Evolutionary conservation across 2,113 vertebrate genomes (phyloP), one percentile per base, ranked within the genome.

Genomic region (Anser brachyrhynchus): DNA sequence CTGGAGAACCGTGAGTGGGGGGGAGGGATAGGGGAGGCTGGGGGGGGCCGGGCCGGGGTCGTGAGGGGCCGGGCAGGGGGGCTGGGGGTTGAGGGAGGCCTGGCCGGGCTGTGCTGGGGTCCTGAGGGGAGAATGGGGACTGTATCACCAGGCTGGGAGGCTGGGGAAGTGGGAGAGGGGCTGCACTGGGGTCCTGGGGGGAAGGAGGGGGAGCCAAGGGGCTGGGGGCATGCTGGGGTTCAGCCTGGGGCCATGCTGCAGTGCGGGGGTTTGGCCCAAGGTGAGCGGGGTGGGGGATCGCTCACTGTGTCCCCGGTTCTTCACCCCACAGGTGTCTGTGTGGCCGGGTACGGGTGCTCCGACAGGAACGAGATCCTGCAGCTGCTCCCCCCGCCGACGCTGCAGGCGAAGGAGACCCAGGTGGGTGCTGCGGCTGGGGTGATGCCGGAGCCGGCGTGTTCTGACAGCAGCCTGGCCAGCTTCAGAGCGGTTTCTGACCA

Each of bases 281-380:
- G 46, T 59, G 4, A 9, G 65, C 43, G 22, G 31, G 11, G 25
- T 17, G 66, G 37, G 5, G 7, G 6, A 13, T 61, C 43, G 23
- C 66, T 84, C 92, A 54, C 62, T 1, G 0, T 69, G 11, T 64
- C 52, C 33, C 69, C 86, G 58, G 20, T 70, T 84, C 18, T 69
- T 55, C 55, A 10, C 12, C 6, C 10, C 4, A 35, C 57, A 95
- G 99, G 98, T 61, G 96, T 99, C 57, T 99, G 98, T 52, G 98
- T 99, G 14, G 98, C 99, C 3, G 98, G 99, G 39, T 98, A 91
- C 41, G 92, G 73, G 14, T 43, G 75, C 4, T 46, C 82, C 11
- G 98, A 93, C 77, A 95, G 89, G 67, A 99, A 98, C n/a, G 98
- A 99, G 89, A 98, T 99, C 39, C 96, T 99, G 88, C 98, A 99